These are phyloP conservation scores for Allobates femoralis DNA, from an alignment of 2,797 vertebrate genomes.

Conservation along the genomic window DNA sequence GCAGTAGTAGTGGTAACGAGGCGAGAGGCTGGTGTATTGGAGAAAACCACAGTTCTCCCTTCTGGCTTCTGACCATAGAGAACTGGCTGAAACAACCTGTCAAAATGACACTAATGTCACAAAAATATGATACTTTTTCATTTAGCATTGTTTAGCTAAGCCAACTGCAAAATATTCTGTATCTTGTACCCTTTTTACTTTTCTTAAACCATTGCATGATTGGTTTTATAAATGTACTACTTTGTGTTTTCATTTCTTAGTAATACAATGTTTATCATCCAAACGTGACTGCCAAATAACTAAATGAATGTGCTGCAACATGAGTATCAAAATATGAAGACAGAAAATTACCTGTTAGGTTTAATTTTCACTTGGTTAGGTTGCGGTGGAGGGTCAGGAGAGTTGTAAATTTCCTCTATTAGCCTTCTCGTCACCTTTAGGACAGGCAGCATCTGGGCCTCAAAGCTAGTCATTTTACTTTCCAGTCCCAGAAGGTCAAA, in stretches of 20 bases:
- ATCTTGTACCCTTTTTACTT: not conserved
- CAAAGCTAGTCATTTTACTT: slow-evolving; percentile 83
- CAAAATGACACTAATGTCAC: not conserved
- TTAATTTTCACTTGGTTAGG: slow-evolving; percentile 88
- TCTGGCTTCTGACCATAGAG: slow-evolving; percentile 93
- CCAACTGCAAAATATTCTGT: not conserved
- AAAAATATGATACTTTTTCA: not conserved
- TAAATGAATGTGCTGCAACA: not conserved
- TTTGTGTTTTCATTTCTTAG: not conserved
- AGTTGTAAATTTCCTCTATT: slow-evolving; percentile 89
- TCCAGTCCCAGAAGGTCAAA: slow-evolving; percentile 90
- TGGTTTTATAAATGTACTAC: not conserved
- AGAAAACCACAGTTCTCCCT: slow-evolving; percentile 83
- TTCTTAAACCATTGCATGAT: not conserved
- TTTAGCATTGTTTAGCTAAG: not conserved
- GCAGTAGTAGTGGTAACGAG: slow-evolving; percentile 69
- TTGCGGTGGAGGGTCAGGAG: slow-evolving; percentile 78
- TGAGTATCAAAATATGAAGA: not conserved
- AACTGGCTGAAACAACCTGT: slow-evolving; percentile 89
- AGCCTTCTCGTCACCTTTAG: slow-evolving; percentile 85
- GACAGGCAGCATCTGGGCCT: slow-evolving; percentile 84
- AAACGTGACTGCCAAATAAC: not conserved
- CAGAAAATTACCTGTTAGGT: slow-evolving; percentile 82
- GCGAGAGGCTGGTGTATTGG: slow-evolving; percentile 75
- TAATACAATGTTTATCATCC: not conserved